phyloP scores from a whole-genome alignment of 2,113 vertebrate genomes.

The Naja naja region DNA sequence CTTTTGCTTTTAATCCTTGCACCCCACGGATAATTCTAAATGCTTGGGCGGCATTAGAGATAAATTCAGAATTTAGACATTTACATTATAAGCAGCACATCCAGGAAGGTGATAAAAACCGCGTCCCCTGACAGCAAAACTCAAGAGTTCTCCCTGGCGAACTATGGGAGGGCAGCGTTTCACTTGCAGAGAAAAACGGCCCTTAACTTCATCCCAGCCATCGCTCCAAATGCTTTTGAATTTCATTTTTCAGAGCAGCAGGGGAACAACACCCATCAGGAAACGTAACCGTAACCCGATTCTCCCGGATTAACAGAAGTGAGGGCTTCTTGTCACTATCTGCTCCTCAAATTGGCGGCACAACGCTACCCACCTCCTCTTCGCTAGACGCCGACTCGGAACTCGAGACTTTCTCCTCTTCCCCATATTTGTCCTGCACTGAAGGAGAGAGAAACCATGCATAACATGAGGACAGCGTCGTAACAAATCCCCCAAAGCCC shows the following conservation, averaged over 20 bases:
- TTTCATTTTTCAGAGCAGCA: not conserved
- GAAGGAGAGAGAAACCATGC: not conserved
- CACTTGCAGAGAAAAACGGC: not conserved
- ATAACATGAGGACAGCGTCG: too few species aligned
- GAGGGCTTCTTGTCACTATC: not conserved
- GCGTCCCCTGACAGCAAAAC: not conserved
- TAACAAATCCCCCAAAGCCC: not conserved
- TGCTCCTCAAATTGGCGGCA: not conserved
- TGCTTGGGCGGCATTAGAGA: not conserved
- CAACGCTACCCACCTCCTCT: constrained; percentile 72
- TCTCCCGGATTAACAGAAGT: not conserved
- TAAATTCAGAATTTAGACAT: not conserved
- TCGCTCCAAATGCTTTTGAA: not conserved
- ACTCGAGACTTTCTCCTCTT: constrained; percentile 65
- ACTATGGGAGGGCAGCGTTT: not conserved
- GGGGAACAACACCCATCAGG: not conserved
- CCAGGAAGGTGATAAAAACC: not conserved
- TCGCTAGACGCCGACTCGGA: constrained; percentile 80
- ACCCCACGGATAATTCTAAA: not conserved
- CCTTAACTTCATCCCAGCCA: not conserved
- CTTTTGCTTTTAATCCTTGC: not conserved
- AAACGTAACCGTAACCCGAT: not conserved
- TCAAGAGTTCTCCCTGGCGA: not conserved
- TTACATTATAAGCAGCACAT: not conserved
- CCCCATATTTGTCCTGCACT: constrained; percentile 87